These are phyloP conservation scores for Heteropelma amictum DNA, from an alignment of 2,888 invertebrate genomes.

Conservation along the genomic window DNA sequence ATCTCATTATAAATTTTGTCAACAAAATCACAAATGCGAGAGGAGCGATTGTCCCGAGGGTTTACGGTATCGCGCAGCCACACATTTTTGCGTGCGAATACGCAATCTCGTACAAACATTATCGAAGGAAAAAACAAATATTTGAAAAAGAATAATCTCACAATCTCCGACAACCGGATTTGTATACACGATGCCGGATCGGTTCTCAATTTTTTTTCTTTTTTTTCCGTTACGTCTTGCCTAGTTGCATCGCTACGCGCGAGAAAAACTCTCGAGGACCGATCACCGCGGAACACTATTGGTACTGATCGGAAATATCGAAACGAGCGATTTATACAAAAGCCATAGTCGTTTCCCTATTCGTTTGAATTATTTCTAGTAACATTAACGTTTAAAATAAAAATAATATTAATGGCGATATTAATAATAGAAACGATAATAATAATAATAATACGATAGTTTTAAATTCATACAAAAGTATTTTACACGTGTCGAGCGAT, in stretches of 20 bases:
- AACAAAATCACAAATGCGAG: too few relatives aligned
- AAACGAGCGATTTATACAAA: slow-evolving; percentile 31
- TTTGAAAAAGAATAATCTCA: too few relatives aligned
- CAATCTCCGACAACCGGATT: too few relatives aligned
- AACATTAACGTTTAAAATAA: slow-evolving; percentile 26
- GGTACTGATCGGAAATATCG: background rate
- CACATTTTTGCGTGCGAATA: too few relatives aligned
- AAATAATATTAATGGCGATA: slow-evolving; percentile 23
- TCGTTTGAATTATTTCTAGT: slow-evolving; percentile 15
- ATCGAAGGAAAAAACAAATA: too few relatives aligned
- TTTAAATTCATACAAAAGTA: slow-evolving; percentile 25
- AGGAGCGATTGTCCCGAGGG: too few relatives aligned
- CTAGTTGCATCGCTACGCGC: too few relatives aligned
- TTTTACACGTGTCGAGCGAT: slow-evolving; percentile 39
- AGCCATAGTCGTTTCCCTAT: slow-evolving; percentile 26
- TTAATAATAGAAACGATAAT: slow-evolving; percentile 34
- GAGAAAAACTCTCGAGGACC: background rate
- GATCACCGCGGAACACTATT: slow-evolving; percentile 3
- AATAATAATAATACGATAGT: slow-evolving; percentile 26
- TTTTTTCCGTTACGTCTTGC: background rate
- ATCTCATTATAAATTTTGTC: background rate
- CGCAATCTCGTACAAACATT: too few relatives aligned
- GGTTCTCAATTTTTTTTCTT: background rate
- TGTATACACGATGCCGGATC: too few relatives aligned
- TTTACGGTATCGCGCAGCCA: too few relatives aligned